Evolutionary conservation across 2,113 vertebrate genomes (phyloP), one percentile per base, ranked within the genome.

Genomic region (Nibea albiflora): DNA sequence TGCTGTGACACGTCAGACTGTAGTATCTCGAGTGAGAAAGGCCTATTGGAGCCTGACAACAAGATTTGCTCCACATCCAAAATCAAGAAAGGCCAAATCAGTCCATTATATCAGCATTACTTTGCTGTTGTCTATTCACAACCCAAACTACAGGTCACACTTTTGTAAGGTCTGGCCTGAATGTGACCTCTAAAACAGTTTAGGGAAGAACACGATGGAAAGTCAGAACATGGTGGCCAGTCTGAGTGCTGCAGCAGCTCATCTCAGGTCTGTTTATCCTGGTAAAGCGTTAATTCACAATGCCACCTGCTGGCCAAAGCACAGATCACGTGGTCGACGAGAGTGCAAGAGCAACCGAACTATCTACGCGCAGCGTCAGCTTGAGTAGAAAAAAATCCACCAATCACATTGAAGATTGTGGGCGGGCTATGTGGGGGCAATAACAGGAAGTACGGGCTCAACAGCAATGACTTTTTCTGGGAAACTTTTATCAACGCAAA

Each of bases 261-360:
- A 11, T 19, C 4, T 4, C 4, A 11, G 4, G 1, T 9, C 1
- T 5, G 3, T 4, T 46, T 31, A n/a, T 53, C 12, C 16, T n/a
- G 7, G 0, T 26, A 1, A 85, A 91, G 47, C 57, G 73, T 86
- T 87, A 77, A 78, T 78, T 78, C 64, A 88, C 83, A 91, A 74
- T 87, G 92, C 92, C 92, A 93, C 90, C 94, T 94, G 70, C 73
- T 91, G 93, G 91, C 11, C 1, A 84, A 63, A 78, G 0, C n/a
- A 46, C 14, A 58, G 11, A 74, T 28, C 10, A 63, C 15, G 31
- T 52, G 58, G 20, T 62, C 26, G 62, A 7, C 0, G 16, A 50
- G 2, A 67, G 17, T 81, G 14, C 15, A 39, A 39, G 54, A 4
- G 24, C 66, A 80, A 81, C 67, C 79, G 65, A 85, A 76, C 77